Evolutionary conservation across 2,888 invertebrate species (phyloP), one percentile per base, ranked within the genome.

Genomic region (Mayetiola destructor): DNA sequence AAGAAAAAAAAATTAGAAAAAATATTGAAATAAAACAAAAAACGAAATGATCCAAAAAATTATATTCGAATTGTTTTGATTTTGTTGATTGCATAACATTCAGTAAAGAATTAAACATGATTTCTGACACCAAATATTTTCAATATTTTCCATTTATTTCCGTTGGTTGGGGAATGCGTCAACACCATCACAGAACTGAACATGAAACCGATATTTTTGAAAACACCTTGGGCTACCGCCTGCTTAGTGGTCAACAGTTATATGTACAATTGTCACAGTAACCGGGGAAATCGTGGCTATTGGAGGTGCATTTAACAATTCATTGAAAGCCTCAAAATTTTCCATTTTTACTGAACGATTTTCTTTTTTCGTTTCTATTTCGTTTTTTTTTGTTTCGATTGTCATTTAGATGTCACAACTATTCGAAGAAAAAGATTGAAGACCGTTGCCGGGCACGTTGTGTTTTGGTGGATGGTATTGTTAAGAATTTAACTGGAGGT

Each of bases 171-270:
- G n/a, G n/a, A n/a, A n/a, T n/a, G n/a, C n/a, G n/a, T n/a, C n/a
- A n/a, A n/a, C n/a, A n/a, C n/a, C n/a, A n/a, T n/a, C n/a, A 23
- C 12, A 52, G 52, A n/a, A 29, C 20, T 56, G 5, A 36, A 58
- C 27, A 58, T 57, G 12, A 40, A 57, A 27, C 63, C 72, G 54
- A 63, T 66, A 39, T 73, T 72, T 62, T 69, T 73, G 40, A 70
- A 71, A 64, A 71, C 68, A 57, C 73, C 73, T 10, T 73, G 73
- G 73, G 66, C 71, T 36, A 73, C 73, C 32, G 71, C 72, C 2
- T 73, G 73, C 48, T 64, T 73, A 29, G 67, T 73, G 52, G 61
- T 71, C 2, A 66, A 72, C 61, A 66, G 66, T 56, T 73, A 62
- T 59, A 67, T 73, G 66, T 73, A 71, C 61, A 73, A 73, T 60